Evolutionary conservation across 2,113 vertebrate genomes (phyloP).

Genomic region (Carassius carassius): DNA sequence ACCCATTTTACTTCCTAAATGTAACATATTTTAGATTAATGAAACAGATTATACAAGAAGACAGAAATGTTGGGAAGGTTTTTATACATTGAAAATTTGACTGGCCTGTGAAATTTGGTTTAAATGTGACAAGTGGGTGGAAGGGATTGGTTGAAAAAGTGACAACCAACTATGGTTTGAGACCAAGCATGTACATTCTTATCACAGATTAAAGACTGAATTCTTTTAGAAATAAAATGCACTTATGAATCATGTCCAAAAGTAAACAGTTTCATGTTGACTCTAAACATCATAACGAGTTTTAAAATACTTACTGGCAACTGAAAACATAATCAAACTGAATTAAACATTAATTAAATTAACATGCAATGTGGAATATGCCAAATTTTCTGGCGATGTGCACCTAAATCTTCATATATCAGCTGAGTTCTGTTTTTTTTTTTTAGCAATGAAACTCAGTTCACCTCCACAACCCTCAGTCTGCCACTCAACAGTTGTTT

Average conservation of each 20-base stretch:
- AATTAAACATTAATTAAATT: not conserved
- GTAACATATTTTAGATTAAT: no score
- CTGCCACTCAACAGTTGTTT: not conserved
- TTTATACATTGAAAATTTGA: not conserved
- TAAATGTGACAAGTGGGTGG: no score
- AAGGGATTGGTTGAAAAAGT: no score
- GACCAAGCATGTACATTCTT: not conserved
- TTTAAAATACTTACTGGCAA: not conserved
- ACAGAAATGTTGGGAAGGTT: not conserved
- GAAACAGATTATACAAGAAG: not conserved
- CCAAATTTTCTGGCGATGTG: not conserved
- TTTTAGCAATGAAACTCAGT: not conserved
- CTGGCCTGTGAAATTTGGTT: not conserved
- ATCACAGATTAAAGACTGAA: not conserved
- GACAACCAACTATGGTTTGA: no score
- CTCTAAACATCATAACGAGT: not conserved
- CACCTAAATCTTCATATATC: not conserved
- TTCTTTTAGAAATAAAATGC: not conserved
- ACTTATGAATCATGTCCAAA: not conserved
- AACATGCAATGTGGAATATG: not conserved
- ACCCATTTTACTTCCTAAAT: no score
- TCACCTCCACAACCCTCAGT: not conserved
- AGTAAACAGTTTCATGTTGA: not conserved
- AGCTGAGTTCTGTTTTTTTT: not conserved
- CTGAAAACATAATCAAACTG: not conserved